These are phyloP conservation scores for Rhagoletis zephyria DNA, from an alignment of 1,140 invertebrate species.

Conservation along the genomic window DNA sequence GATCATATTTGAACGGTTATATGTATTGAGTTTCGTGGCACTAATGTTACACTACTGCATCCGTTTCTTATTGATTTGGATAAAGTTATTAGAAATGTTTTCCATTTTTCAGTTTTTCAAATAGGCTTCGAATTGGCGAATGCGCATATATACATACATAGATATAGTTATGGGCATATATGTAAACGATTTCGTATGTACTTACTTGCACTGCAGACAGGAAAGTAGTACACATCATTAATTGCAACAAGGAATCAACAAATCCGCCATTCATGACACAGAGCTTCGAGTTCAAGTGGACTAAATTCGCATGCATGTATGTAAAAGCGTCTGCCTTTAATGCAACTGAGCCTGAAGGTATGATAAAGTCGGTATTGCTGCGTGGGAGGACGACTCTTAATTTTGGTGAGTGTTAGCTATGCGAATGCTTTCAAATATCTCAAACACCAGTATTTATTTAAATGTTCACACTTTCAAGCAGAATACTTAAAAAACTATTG, in stretches of 20 bases:
- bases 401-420: slow-evolving; percentile 14
- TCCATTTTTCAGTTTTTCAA: neutral
- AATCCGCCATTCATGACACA: slow-evolving; percentile 21
- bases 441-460: too few species aligned
- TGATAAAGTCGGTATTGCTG: slow-evolving; percentile 21
- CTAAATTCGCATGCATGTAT: neutral
- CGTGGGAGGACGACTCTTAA: neutral
- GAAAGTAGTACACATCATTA: neutral
- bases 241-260: neutral
- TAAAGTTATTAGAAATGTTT: neutral
- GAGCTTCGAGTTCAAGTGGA: neutral
- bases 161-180: too few species aligned
- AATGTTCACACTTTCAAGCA: too few species aligned
- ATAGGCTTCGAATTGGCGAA: neutral
- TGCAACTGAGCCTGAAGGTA: neutral
- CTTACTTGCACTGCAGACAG: neutral
- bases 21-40: too few species aligned
- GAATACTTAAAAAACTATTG: too few species aligned
- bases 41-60: too few species aligned
- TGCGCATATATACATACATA: neutral
- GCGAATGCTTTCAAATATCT: neutral
- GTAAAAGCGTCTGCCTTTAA: slow-evolving; percentile 8
- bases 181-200: too few species aligned
- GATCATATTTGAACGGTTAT: too few species aligned
- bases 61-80: neutral